Conservation (phyloP, 1,140 invertebrate genomes). For the Zaprionus inermis region DNA sequence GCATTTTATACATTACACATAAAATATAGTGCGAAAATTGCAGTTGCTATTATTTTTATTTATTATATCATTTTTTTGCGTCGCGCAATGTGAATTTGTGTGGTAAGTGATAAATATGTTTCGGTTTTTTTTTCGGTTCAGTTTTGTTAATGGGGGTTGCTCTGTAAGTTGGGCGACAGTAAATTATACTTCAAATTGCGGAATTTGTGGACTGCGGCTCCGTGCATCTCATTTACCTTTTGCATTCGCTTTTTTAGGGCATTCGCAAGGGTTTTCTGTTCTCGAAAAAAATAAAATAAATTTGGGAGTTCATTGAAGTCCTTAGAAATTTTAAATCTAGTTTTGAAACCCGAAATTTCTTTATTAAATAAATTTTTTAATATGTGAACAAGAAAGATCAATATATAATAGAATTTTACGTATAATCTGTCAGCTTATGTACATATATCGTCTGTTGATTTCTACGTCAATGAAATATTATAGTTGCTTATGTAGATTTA, state of each 20-base stretch:
- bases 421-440: too few relatives aligned
- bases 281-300: neutral
- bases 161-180: constrained; percentile 8
- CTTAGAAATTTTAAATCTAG: too few relatives aligned
- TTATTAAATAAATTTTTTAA: too few relatives aligned
- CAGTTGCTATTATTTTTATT: constrained; percentile 65
- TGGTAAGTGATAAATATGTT: constrained; percentile 62
- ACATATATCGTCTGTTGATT: too few relatives aligned
- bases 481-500: too few relatives aligned
- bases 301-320: neutral
- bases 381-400: too few relatives aligned
- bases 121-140: constrained; percentile 22
- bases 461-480: too few relatives aligned
- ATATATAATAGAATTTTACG: too few relatives aligned
- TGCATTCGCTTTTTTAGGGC: neutral
- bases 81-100: constrained; percentile 40
- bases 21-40: constrained; percentile 62
- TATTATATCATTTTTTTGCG: constrained; percentile 51
- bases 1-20: constrained; percentile 58
- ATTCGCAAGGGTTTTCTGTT: neutral
- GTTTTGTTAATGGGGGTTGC: constrained; percentile 32
- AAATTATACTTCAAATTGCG: constrained; percentile 28
- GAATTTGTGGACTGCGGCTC: constrained; percentile 14
- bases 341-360: too few relatives aligned
- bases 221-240: constrained; percentile 21